Percentiles rank a stretch among this genome's conserved stretches.
Evolutionary conservation across 2,888 invertebrate species (phyloP).

Genomic region (Drosophila emarginata): DNA sequence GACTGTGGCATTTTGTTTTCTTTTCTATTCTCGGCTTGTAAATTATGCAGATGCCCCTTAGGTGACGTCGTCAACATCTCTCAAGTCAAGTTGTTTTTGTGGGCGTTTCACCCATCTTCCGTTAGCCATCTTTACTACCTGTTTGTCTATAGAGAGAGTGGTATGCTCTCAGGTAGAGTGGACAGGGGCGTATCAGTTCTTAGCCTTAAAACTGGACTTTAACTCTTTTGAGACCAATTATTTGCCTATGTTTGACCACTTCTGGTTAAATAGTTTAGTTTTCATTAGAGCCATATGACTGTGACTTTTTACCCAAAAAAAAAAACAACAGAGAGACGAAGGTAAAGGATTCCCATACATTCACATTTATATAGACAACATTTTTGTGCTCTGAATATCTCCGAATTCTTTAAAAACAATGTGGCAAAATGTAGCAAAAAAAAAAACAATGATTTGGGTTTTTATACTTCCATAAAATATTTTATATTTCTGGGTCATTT

Average conservation of each 20-base stretch:
- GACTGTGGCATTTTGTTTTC: conserved; percentile 33
- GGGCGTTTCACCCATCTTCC: conserved; percentile 57
- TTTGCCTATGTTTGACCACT: conserved; percentile 48
- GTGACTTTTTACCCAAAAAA: conserved; percentile 57
- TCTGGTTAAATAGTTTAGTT: conserved; percentile 63
- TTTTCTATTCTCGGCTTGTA: conserved; percentile 50
- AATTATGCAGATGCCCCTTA: conserved; percentile 57
- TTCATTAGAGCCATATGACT: conserved; percentile 32
- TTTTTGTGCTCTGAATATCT: conserved; percentile 23
- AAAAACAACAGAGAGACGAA: background rate
- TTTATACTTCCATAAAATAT: background rate
- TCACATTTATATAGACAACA: background rate
- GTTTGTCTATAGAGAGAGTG: background rate
- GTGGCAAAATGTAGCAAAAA: background rate
- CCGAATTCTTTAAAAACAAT: conserved; percentile 12
- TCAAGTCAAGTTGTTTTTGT: conserved; percentile 76
- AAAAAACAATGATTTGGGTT: background rate
- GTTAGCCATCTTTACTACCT: conserved; percentile 20
- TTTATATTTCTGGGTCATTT: background rate
- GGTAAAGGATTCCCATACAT: background rate
- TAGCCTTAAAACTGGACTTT: conserved; percentile 47
- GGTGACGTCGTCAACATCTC: conserved; percentile 45
- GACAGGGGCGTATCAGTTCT: conserved; percentile 55
- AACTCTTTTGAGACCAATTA: conserved; percentile 72
- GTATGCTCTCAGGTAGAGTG: conserved; percentile 28